Base-by-base conservation (phyloP, 2,113 vertebrate species). In the Pelecanus crispus region DNA sequence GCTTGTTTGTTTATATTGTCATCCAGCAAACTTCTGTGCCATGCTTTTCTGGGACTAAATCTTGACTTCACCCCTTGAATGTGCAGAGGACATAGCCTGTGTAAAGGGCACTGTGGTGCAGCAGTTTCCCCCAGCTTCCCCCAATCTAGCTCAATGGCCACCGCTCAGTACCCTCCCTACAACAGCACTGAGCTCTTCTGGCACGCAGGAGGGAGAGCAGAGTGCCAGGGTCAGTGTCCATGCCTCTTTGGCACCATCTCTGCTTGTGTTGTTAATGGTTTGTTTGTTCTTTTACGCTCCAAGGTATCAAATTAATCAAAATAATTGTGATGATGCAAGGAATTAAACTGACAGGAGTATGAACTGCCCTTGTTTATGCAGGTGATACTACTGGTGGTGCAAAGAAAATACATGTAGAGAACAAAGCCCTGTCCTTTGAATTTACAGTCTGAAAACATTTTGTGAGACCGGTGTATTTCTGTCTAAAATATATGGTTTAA, bases 401-500 rank as follows among this genome's bases (percentile, higher is more conserved):
- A 88, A 90, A 61, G 70, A 52, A 90, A 78, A 85, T 19, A 31
- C 19, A 56, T 6, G 16, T 11, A 73, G 74, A 87, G 58, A 88
- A 90, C 70, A 95, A 92, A 94, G 49, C 28, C 65, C 55, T 25
- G 18, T 67, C 68, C 70, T 79, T 82, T n/a, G 62, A 90, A 96
- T 91, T 95, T 81, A 94, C 3, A 11, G 53, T 40, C 61, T 65
- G 40, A 63, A 84, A 89, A 82, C 4, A 6, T 42, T 68, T 89
- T 75, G 86, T 49, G 61, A 92, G 84, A 82, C 52, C 0, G 0
- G 73, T 26, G 13, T 61, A 85, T 72, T 90, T 91, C 81, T 88
- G 81, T 80, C 73, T 91, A 68, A 85, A 95, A 92, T 74, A 82
- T 8, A 87, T 63, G 50, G 81, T 44, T 92, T 96, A 96, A 96